Evolutionary conservation across 1,140 invertebrate genomes (phyloP), one percentile per base, ranked within the genome.

Genomic region (Heliconius congener): DNA sequence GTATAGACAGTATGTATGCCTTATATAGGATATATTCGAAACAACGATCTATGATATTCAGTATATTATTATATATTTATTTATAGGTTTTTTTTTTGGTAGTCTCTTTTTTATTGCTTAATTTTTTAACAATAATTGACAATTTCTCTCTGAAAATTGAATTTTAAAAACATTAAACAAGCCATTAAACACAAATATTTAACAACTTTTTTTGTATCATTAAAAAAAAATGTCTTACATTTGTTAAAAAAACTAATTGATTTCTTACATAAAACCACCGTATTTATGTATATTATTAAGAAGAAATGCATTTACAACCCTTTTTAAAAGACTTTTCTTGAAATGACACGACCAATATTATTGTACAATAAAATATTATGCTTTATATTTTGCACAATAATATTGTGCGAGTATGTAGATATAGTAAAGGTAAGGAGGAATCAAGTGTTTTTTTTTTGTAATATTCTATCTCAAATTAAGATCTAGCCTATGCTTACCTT

Each of bases 1-100:
- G 60, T 66, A 66, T 66, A 66, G 60, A 66, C 27, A 66, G 55
- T 66, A 16, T 66, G 60, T 66, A 30, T 66, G 60, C 60, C 60
- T 66, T 66, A 66, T 66, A 13, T 66, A 66, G 60, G 60, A 30
- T 66, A 66, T 27, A 30, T 30, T 66, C 60, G 4, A 66, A 11
- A 66, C 60, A 66, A 66, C 60, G 60, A 66, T 30, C 27, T 66
- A 16, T 27, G 4, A 66, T 66, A 30, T 66, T 66, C 3, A 66
- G 3, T 13, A 27, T 66, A 30, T 30, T 57, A 23, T 57, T 37
- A 57, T 11, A 57, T 57, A 11, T 57, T n/a, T 57, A 57, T 57
- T n/a, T 55, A 55, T 19, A 55, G 4, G 18, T 55, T 46, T 11
- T 46, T 46, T 46, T 8, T 37, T 6, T 30, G 30, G 0, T 37